Evolutionary conservation across 2,888 invertebrate genomes (phyloP).

Genomic region (Ceramica pisi): DNA sequence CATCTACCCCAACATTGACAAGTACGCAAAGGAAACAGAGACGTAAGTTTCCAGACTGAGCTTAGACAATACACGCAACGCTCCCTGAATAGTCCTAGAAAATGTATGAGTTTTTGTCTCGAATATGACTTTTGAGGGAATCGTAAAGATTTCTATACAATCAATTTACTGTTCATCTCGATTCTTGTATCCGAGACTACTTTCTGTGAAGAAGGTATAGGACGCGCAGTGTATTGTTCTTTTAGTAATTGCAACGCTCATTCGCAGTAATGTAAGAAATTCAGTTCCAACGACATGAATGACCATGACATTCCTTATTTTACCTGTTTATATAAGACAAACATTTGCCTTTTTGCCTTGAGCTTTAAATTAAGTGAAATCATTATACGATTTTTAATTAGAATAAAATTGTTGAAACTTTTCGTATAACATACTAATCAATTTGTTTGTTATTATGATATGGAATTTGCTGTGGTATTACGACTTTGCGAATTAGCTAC

Average conservation of each 20-base stretch:
- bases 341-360: slow-evolving; percentile 66
- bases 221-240: slow-evolving; percentile 57
- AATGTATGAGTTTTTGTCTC: slow-evolving; percentile 48
- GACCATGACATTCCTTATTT: slow-evolving; percentile 73
- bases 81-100: slow-evolving; percentile 38
- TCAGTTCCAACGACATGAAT: slow-evolving; percentile 67
- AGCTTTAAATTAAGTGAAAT: slow-evolving; percentile 67
- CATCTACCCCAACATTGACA: slow-evolving; percentile 95
- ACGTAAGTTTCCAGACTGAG: slow-evolving; percentile 90
- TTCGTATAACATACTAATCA: slow-evolving; percentile 52
- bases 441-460: slow-evolving; percentile 56
- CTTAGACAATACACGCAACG: slow-evolving; percentile 61
- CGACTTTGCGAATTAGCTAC: slow-evolving; percentile 57
- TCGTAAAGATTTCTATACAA: slow-evolving; percentile 61
- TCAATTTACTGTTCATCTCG: slow-evolving; percentile 45
- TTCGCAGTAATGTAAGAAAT: slow-evolving; percentile 66
- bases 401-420: slow-evolving; percentile 61
- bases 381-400: slow-evolving; percentile 62
- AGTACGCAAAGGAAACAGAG: slow-evolving; percentile 95
- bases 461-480: slow-evolving; percentile 58
- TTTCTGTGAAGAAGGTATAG: slow-evolving; percentile 34
- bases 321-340: slow-evolving; percentile 67
- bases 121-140: slow-evolving; percentile 56
- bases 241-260: slow-evolving; percentile 62
- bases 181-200: slow-evolving; percentile 60